A percentile compares a stretch with the other conserved stretches of the same genome.
phyloP scores from a whole-genome alignment of 2,797 vertebrate genomes.

The Schizopygopsis malacanthus region DNA sequence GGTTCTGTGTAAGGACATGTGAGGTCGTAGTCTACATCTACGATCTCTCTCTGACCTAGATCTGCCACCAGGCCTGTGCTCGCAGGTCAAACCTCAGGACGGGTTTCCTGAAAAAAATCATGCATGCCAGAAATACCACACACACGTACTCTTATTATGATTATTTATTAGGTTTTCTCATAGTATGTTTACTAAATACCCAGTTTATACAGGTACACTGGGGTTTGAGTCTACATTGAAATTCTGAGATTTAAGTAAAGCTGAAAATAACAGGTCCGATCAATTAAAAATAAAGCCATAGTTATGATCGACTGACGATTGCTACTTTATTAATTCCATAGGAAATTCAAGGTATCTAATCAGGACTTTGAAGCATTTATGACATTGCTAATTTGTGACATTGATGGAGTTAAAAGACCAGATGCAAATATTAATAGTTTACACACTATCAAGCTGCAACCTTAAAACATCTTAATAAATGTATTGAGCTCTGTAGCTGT shows the following conservation, averaged over 20 bases:
- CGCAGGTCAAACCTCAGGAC: slow-evolving; percentile 15
- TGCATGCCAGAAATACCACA: background rate
- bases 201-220: background rate
- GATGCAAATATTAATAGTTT: background rate
- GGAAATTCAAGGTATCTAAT: background rate
- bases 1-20: slow-evolving; percentile 27
- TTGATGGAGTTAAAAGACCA: background rate
- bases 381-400: background rate
- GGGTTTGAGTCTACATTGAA: background rate
- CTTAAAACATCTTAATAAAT: background rate
- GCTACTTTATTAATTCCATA: too few species aligned
- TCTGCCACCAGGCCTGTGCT: slow-evolving; percentile 34
- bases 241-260: background rate
- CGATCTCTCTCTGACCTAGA: slow-evolving; percentile 30
- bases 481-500: background rate
- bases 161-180: background rate
- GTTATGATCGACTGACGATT: too few species aligned
- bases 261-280: background rate
- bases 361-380: background rate
- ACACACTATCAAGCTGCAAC: background rate
- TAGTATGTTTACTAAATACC: background rate
- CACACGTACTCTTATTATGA: background rate
- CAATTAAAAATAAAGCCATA: background rate
- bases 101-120: background rate
- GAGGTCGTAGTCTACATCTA: slow-evolving; percentile 26